These are phyloP conservation scores for Drosophila conformis DNA, from an alignment of 2,888 invertebrate genomes.

Conservation along the genomic window DNA sequence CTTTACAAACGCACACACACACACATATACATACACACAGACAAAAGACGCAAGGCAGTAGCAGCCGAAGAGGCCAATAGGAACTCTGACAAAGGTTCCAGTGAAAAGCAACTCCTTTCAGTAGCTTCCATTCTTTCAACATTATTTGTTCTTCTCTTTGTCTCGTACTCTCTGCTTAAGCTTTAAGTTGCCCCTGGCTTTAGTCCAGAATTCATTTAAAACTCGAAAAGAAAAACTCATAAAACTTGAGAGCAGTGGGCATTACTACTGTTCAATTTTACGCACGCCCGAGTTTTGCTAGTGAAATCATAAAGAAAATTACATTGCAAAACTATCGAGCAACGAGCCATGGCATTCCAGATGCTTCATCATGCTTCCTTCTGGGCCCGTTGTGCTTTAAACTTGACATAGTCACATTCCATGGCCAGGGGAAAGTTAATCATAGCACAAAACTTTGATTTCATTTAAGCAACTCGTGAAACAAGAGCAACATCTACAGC, in stretches of 20 bases:
- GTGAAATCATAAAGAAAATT: slow-evolving; percentile 75
- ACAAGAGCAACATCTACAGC: slow-evolving; percentile 57
- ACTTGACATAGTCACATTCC: slow-evolving; percentile 62
- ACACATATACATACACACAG: slow-evolving; percentile 26
- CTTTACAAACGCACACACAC: slow-evolving; percentile 16
- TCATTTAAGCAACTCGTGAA: slow-evolving; percentile 59
- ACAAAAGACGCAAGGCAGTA: slow-evolving; percentile 44
- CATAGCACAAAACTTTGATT: slow-evolving; percentile 68
- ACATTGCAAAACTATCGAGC: slow-evolving; percentile 67
- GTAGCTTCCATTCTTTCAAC: slow-evolving; percentile 16
- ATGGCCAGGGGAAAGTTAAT: slow-evolving; percentile 55
- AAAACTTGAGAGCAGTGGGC: slow-evolving; percentile 34
- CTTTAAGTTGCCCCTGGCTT: slow-evolving; percentile 53
- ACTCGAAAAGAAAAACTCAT: slow-evolving; percentile 39
- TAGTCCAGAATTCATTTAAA: slow-evolving; percentile 41
- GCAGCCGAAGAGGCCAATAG: slow-evolving; percentile 58
- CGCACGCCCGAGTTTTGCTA: slow-evolving; percentile 71
- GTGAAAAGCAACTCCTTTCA: slow-evolving; percentile 49
- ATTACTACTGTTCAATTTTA: slow-evolving; percentile 65
- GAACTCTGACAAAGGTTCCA: slow-evolving; percentile 53
- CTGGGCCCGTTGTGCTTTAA: slow-evolving; percentile 46
- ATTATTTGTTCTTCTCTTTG: slow-evolving; percentile 2
- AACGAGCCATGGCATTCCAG: slow-evolving; percentile 57
- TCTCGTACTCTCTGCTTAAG: slow-evolving; percentile 4
- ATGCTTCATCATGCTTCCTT: slow-evolving; percentile 9